A percentile compares a stretch with the other conserved stretches of the same genome.
phyloP scores from a whole-genome alignment of 2,113 vertebrate species.

The Spheniscus mendiculus region DNA sequence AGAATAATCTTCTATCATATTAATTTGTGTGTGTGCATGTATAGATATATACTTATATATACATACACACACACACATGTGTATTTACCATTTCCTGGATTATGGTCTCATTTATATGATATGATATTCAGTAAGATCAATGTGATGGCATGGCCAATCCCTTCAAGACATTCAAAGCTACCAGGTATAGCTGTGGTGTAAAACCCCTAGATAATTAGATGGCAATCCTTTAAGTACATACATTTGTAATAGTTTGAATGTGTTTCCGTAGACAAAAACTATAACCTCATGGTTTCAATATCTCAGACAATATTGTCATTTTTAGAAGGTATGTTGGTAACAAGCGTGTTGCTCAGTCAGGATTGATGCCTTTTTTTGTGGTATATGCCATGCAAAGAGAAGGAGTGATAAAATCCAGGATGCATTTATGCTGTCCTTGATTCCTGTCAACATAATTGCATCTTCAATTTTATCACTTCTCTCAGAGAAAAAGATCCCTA shows the following conservation, averaged over 20 bases:
- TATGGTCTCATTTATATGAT: background rate
- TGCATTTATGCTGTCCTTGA: background rate
- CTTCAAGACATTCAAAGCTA: background rate
- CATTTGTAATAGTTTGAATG: background rate
- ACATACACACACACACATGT: rapidly evolving
- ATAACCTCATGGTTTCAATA: background rate
- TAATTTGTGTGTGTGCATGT: background rate
- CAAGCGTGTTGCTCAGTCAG: background rate
- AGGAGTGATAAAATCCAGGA: background rate
- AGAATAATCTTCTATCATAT: background rate
- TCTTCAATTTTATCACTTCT: background rate
- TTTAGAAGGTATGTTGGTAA: background rate
- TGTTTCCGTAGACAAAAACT: background rate
- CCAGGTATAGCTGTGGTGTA: background rate
- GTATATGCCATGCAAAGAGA: background rate
- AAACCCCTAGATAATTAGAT: background rate
- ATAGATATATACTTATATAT: background rate
- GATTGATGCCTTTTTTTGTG: background rate
- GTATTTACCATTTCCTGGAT: background rate
- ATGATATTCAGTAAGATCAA: background rate
- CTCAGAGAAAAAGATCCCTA: background rate
- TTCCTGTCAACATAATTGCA: background rate
- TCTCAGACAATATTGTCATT: background rate
- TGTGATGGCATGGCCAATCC: background rate
- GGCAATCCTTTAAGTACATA: background rate